Conservation (phyloP, 1,140 invertebrate species). For the Drosophila chauvacae region DNA sequence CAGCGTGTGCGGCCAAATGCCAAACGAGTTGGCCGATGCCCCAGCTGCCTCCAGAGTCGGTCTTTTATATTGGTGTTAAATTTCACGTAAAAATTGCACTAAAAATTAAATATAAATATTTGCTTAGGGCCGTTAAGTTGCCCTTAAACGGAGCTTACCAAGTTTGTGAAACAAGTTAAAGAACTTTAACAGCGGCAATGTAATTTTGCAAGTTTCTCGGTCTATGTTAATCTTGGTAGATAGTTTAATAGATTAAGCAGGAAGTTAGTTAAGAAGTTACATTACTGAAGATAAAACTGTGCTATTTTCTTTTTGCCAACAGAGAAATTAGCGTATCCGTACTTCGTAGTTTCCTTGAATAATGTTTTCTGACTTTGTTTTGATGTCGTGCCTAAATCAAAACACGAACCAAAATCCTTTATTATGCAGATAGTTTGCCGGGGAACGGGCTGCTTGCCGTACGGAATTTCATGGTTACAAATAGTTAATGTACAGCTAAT, state of each 20-base stretch:
- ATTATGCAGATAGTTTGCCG: conserved; percentile 42
- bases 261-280: conserved; percentile 4
- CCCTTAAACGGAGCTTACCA: conserved; percentile 16
- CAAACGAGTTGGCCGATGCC: conserved; percentile 27
- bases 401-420: conserved; percentile 57
- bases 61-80: conserved; percentile 63
- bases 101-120: conserved; percentile 75
- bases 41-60: conserved; percentile 20
- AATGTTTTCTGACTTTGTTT: conserved; percentile 33
- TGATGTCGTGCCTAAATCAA: conserved; percentile 47
- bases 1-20: conserved; percentile 33
- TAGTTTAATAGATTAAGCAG: not conserved
- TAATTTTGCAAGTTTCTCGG: conserved; percentile 5
- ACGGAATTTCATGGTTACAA: conserved; percentile 80
- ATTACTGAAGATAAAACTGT: not conserved
- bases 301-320: not conserved
- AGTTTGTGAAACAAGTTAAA: conserved; percentile 1
- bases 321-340: conserved; percentile 5
- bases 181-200: not conserved
- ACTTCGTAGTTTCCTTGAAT: not conserved
- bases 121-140: conserved; percentile 52
- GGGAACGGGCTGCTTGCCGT: conserved; percentile 17
- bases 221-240: conserved; percentile 1
- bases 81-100: conserved; percentile 71
- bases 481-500: conserved; percentile 81